Evolutionary conservation across 2,113 vertebrate species (phyloP).

Genomic region (Halichoerus grypus): DNA sequence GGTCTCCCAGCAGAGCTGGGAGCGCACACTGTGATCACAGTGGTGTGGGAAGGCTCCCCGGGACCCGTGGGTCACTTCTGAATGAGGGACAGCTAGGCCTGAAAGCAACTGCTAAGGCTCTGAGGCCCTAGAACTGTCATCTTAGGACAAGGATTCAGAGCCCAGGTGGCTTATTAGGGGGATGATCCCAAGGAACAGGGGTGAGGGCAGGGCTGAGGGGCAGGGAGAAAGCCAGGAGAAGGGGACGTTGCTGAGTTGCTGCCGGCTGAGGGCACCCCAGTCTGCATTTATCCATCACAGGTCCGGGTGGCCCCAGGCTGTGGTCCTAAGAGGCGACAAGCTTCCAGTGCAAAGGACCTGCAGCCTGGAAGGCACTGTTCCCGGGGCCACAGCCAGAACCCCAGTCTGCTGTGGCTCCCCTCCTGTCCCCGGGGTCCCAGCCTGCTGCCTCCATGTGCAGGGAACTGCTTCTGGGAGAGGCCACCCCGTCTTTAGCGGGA

Average conservation of each 20-base stretch:
- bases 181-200: background rate
- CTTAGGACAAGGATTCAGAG: background rate
- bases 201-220: background rate
- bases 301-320: background rate
- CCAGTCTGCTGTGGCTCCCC: background rate
- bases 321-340: background rate
- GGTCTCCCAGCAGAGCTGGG: background rate
- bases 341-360: background rate
- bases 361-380: background rate
- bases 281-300: background rate
- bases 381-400: background rate
- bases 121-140: background rate
- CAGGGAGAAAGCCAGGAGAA: background rate
- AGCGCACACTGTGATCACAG: background rate
- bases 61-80: background rate
- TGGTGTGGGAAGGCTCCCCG: background rate
- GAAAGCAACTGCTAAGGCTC: background rate
- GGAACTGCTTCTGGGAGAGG: background rate
- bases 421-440: background rate
- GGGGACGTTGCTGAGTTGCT: background rate
- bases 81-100: background rate
- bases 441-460: rapidly evolving
- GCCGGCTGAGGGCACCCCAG: background rate
- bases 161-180: background rate
- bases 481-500: background rate